Conservation (phyloP, 2,113 vertebrate species). For the Pelobates fuscus region DNA sequence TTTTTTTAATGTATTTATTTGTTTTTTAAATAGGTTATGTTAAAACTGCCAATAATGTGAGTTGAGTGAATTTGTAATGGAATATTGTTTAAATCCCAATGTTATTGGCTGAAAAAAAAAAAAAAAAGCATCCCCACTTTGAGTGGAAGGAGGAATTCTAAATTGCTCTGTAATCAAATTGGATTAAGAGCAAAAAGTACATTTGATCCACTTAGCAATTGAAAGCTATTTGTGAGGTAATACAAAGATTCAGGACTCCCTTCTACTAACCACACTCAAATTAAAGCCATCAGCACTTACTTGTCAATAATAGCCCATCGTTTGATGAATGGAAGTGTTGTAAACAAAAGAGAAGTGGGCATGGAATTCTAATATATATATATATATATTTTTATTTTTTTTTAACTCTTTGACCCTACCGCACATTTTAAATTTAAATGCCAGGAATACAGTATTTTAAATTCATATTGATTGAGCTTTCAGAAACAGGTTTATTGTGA, state of each 20-base stretch:
- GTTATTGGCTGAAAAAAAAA: conserved; percentile 17
- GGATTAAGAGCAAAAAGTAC: conserved; percentile 25
- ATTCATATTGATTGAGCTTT: not conserved
- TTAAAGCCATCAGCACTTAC: not conserved
- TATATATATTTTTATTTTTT: not conserved
- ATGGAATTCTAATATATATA: not conserved
- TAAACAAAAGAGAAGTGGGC: not conserved
- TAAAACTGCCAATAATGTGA: too few relatives aligned
- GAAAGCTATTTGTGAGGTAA: not conserved
- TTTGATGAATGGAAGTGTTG: not conserved
- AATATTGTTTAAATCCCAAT: conserved; percentile 18
- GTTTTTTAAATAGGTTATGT: too few relatives aligned
- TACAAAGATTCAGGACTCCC: not conserved
- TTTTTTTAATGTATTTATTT: too few relatives aligned
- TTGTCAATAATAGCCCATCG: not conserved
- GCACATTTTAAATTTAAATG: not conserved
- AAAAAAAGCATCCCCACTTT: not conserved
- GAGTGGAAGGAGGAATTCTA: conserved; percentile 22
- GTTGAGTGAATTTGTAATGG: too few relatives aligned
- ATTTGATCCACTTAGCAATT: conserved; percentile 36
- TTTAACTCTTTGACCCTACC: not conserved
- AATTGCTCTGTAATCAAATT: conserved; percentile 44
- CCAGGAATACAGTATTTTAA: conserved; percentile 10
- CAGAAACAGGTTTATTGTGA: not conserved
- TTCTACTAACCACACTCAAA: not conserved